phyloP scores from a whole-genome alignment of 2,113 vertebrate genomes.

The Phaethon lepturus region DNA sequence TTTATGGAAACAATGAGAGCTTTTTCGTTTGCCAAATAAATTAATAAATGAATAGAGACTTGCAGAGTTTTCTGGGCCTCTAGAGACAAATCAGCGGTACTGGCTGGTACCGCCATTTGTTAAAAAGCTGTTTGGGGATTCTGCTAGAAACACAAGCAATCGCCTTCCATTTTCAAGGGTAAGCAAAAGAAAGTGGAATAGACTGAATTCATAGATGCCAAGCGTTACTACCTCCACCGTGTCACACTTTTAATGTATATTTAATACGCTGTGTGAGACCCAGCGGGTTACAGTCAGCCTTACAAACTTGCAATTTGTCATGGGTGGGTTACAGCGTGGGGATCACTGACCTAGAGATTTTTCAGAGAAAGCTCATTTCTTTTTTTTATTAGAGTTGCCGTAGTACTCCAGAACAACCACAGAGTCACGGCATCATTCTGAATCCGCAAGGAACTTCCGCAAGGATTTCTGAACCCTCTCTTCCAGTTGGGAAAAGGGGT shows the following conservation, averaged over 20 bases:
- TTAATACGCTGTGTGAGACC: not conserved
- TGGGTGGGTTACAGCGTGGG: not conserved
- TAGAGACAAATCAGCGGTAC: not conserved
- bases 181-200: not conserved
- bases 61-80: not conserved
- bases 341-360: not conserved
- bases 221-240: not conserved
- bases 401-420: not conserved
- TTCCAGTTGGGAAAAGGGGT: not conserved
- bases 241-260: not conserved
- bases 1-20: slow-evolving; percentile 2
- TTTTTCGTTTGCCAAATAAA: not conserved
- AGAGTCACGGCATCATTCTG: not conserved
- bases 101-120: not conserved
- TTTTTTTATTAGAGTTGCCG: not conserved
- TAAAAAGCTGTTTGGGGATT: not conserved
- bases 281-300: not conserved
- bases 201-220: not conserved
- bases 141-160: not conserved
- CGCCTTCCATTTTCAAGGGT: not conserved
- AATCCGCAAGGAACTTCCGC: not conserved
- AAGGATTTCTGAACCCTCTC: not conserved
- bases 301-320: not conserved
- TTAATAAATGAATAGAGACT: not conserved
- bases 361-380: not conserved